Percentiles rank a stretch among this genome's conserved stretches.
These are phyloP conservation scores for Mirounga angustirostris DNA, from an alignment of 2,113 vertebrate genomes.

Conservation along the genomic window DNA sequence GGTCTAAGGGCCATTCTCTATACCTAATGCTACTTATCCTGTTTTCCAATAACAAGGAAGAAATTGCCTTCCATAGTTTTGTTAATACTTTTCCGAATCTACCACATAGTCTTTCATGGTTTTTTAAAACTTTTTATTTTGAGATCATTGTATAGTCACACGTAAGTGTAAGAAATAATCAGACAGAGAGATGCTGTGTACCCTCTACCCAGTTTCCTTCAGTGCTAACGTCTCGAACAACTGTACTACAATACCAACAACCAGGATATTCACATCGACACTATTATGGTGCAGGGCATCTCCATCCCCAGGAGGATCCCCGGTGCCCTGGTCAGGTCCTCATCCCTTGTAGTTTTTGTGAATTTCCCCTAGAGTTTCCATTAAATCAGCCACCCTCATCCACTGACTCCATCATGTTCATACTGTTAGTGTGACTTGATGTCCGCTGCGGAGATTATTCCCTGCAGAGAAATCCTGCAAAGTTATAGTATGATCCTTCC, in stretches of 20 bases:
- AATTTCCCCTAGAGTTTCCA: neutral
- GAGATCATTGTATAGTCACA: neutral
- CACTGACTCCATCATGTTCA: neutral
- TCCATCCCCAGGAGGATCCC: neutral
- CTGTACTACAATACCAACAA: neutral
- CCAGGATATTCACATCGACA: neutral
- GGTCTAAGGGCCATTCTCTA: neutral
- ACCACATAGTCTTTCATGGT: neutral
- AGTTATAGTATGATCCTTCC: neutral
- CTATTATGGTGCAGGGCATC: neutral
- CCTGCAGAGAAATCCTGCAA: neutral
- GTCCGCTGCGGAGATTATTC: neutral
- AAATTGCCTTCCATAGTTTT: neutral
- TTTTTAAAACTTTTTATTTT: slow-evolving; percentile 18
- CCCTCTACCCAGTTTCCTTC: neutral
- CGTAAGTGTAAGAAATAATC: neutral
- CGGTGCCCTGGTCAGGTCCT: neutral
- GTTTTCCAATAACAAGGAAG: neutral
- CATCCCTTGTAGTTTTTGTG: neutral
- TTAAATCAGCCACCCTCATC: neutral
- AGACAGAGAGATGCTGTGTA: neutral
- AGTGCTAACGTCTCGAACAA: neutral
- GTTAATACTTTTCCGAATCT: neutral
- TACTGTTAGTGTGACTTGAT: neutral
- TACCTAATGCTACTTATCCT: neutral